A percentile compares a stretch with the other conserved stretches of the same genome.
Evolutionary conservation across 2,888 invertebrate species (phyloP).

Genomic region (Hofmannophila pseudospretella): DNA sequence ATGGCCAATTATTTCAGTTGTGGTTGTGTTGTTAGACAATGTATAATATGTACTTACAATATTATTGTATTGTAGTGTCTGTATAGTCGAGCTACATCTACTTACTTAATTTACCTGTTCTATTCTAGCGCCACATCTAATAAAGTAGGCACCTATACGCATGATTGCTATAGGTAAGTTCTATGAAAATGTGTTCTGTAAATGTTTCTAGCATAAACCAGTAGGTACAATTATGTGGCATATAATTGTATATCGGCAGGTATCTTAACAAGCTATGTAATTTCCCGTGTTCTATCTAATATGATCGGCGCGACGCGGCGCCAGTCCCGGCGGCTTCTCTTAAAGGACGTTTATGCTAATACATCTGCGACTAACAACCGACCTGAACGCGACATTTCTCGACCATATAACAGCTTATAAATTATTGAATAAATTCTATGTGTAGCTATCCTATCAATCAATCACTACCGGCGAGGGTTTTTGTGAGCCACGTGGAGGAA

Average conservation of each 20-base stretch:
- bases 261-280: constrained; percentile 63
- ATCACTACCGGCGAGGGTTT: constrained; percentile 35
- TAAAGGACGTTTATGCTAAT: constrained; percentile 68
- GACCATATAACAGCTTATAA: constrained; percentile 53
- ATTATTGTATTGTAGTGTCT: too few species aligned
- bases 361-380: constrained; percentile 44
- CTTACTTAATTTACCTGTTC: too few species aligned
- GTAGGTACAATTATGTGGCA: constrained; percentile 52
- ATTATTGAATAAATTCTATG: constrained; percentile 64
- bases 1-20: too few species aligned
- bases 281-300: constrained; percentile 65
- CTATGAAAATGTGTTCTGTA: constrained; percentile 36
- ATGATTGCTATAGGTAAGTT: too few species aligned
- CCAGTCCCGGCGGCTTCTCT: constrained; percentile 60
- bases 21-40: too few species aligned
- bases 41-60: too few species aligned
- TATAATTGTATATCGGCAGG: constrained; percentile 59
- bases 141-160: too few species aligned
- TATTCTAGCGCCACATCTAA: too few species aligned
- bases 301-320: constrained; percentile 65
- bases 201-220: constrained; percentile 37
- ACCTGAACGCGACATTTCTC: constrained; percentile 46
- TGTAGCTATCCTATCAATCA: constrained; percentile 53
- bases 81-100: too few species aligned
- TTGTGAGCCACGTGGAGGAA: constrained; percentile 25